Evolutionary conservation across 2,888 invertebrate species (phyloP), one percentile per base, ranked within the genome.

Genomic region (Flexamia atlantica): DNA sequence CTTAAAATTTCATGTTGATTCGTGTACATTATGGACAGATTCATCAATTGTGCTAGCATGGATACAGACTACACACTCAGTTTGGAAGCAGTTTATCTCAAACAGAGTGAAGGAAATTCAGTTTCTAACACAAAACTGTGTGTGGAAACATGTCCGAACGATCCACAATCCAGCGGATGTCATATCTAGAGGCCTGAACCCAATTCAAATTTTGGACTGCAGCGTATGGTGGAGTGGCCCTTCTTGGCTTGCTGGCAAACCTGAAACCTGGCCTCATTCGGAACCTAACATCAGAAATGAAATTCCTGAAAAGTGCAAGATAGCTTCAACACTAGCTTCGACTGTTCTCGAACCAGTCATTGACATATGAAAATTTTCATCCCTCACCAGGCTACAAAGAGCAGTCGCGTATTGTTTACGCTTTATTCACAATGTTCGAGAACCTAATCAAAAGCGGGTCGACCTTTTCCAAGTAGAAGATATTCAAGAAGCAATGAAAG

Each of bases 71-170:
- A 17, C 60, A 60, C 25, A n/a, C 20, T 7, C 60, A 60, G 23
- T 3, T 60, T 60, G 25, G 20, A 60, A 23, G 3, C 3, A n/a
- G 20, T 60, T 60, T 60, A 25, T 60, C 4, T n/a, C 60, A 60
- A 60, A 60, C 60, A 60, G 60, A 60, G 60, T 60, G 5, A 23
- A n/a, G 3, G 25, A n/a, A 60, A 60, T 60, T 20, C 60, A 60
- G 14, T 4, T 17, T 20, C 23, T 23, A 3, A 23, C 60, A 60
- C n/a, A 60, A 60, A 10, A 60, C 1, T 17, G 17, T 10, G 2
- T 3, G 2, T 46, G 46, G 46, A 46, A 46, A 14, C 46, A 46
- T 17, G 12, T 46, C 2, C 17, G 14, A 3, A 46, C 14, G 3
- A 3, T 12, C 46, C 14, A 46, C 12, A 46, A 46, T 46, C 46